phyloP scores from a whole-genome alignment of 2,113 vertebrate species.

The Dipodomys ordii region DNA sequence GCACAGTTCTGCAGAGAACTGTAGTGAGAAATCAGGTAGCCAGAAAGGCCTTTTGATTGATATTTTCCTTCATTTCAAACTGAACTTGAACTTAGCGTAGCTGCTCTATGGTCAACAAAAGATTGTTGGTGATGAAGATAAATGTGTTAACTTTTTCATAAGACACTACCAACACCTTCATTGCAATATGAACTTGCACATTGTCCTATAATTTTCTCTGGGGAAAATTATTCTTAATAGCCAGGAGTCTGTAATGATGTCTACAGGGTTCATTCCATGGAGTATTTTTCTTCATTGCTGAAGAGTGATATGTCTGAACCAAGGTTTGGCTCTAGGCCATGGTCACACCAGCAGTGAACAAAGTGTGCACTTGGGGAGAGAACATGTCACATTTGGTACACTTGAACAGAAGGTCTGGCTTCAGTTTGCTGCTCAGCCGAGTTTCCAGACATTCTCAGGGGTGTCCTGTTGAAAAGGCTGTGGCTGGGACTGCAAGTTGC shows the following conservation, averaged over 20 bases:
- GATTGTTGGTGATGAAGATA: neutral
- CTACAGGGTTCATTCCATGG: neutral
- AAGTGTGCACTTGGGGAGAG: neutral
- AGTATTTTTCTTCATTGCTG: neutral
- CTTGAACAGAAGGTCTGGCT: constrained; percentile 60
- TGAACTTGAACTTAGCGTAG: neutral
- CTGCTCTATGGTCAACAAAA: neutral
- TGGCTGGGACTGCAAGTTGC: neutral
- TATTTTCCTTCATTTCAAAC: neutral
- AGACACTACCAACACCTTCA: neutral
- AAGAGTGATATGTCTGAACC: neutral
- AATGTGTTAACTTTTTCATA: too few relatives aligned
- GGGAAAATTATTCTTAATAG: neutral
- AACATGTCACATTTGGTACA: neutral
- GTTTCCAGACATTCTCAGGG: constrained; percentile 1
- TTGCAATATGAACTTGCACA: neutral
- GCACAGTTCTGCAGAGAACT: neutral
- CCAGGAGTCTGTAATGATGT: neutral
- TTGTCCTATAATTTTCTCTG: neutral
- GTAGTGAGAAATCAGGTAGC: neutral
- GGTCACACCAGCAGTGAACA: neutral
- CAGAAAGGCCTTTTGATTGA: neutral
- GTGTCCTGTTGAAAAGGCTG: constrained; percentile 15
- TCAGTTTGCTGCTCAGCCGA: constrained; percentile 5
- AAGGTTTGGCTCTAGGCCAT: neutral